Base-by-base conservation (phyloP, 2,888 invertebrate genomes). In the Synergus gifuensis region DNA sequence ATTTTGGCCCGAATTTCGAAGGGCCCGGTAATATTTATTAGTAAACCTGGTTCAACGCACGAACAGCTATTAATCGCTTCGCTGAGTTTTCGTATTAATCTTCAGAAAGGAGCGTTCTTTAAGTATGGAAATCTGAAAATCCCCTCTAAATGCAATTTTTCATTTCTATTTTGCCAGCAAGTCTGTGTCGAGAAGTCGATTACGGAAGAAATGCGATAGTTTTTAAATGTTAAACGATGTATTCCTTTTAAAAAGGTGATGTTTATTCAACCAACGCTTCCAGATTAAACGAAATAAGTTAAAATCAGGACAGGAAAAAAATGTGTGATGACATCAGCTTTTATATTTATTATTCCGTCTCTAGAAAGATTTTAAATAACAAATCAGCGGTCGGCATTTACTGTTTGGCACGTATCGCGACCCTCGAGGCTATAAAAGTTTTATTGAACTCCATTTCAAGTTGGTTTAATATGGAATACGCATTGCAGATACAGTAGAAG, bases 1-100 rank as follows among this genome's bases (percentile, higher is more conserved):
- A 82, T 85, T 83, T 82, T 79, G 76, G 82, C 82, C 81, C 78
- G 76, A 77, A 80, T 80, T 79, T 79, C 77, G 64, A 76, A 49
- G 76, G 46, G 60, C 44, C 62, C 67, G 78, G 76, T 78, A 80
- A 82, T 83, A 83, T 83, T 83, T 80, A 83, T 81, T 76, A 69
- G 77, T 78, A 80, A 18, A 28, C 28, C 14, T 28, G 62, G 62
- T 18, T 28, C 62, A 62, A 62, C 4, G 28, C 14, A 62, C 28
- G 28, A 22, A 28, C 62, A 22, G 18, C 22, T 28, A 62, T 62
- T 28, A 62, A 28, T 28, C 12, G 62, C 22, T 14, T 14, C 14
- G 0, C 22, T 62, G 28, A 22, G 7, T 62, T 62, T 62, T 14
- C 14, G 28, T 14, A 62, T 62, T 28, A 62, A 62, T 62, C 22